Evolutionary conservation across 1,140 invertebrate species (phyloP), one percentile per base, ranked within the genome.

Genomic region (Argopecten irradians): DNA sequence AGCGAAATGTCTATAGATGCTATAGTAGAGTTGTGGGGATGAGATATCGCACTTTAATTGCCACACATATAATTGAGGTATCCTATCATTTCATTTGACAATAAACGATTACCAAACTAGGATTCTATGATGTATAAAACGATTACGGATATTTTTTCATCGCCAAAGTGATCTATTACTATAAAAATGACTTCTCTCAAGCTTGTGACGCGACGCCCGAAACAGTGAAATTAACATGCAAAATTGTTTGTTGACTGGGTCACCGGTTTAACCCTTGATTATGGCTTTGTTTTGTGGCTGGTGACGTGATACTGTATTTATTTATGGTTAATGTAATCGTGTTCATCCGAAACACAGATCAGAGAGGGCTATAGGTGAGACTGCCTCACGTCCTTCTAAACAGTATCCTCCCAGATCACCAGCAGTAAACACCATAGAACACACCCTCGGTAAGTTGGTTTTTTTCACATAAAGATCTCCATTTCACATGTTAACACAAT

Each of bases 231-330:
- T 71, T 71, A 71, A 28, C 55, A 71, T 71, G n/a, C 8, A 71
- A n/a, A n/a, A 71, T n/a, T 71, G 55, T 71, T 71, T 71, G n/a
- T 28, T 28, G 22, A 28, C 13, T 22, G 55, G 55, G 55, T 71
- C 55, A 71, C n/a, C 55, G 22, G 55, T 71, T 71, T 71, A 71
- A 71, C 55, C 55, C 55, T 71, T 28, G 55, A 71, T 71, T 71
- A 71, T 71, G 5, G 28, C 55, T 71, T 71, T 71, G 55, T 71
- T 71, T 46, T 71, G 55, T 71, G 55, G 55, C n/a, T 71, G 22
- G 55, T 71, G 55, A 71, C 55, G 55, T 71, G 55, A 71, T 71
- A 71, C 55, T 22, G 5, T 28, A 71, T n/a, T n/a, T 71, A 71
- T 71, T 71, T 71, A 71, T 71, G 55, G 55, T 28, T 71, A 71